Evolutionary conservation across 2,113 vertebrate genomes (phyloP), one percentile per base, ranked within the genome.

Genomic region (Colossoma macropomum): DNA sequence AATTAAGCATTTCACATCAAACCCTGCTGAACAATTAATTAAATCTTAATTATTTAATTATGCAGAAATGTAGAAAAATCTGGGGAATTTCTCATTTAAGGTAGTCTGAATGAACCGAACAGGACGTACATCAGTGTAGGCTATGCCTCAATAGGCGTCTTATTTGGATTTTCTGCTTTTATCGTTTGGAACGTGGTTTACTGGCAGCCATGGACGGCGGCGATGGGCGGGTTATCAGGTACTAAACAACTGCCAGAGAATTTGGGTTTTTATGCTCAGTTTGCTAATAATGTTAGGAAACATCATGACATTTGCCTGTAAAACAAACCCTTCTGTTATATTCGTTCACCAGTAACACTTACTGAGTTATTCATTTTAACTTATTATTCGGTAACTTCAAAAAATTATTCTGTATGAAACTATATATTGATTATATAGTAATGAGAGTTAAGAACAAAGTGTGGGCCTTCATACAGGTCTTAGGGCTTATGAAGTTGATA

Each of bases 181-280:
- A 75, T 97, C 60, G 92, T 94, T 21, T 98, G 97, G 97, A 97
- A 94, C 48, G 86, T 96, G n/a, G 93, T 93, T 0, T 96, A 94
- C 87, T 90, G 88, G 41, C 97, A 98, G 88, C 95, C 96, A 0
- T 95, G 91, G 90, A 98, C 97, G 34, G 96, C 96, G 21, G 95
- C 96, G 32, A 95, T 96, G 93, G 97, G 97, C 85, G 97, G 97
- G 34, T 94, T 98, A 81, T 96, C 97, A 89, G 97, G 97, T 96
- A n/a, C n/a, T n/a, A 95, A 85, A 62, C 65, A 85, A 41, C 10
- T 6, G 30, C 23, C 17, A n/a, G 13, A 69, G 30, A 27, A 4
- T 1, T 9, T 11, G 59, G 21, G 4, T 21, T 59, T 15, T 59
- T 59, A n/a, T 41, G 17, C 4, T 10, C n/a, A 66, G 10, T 79